phyloP scores from a whole-genome alignment of 2,113 vertebrate species.

The Nerophis lumbriciformis region DNA sequence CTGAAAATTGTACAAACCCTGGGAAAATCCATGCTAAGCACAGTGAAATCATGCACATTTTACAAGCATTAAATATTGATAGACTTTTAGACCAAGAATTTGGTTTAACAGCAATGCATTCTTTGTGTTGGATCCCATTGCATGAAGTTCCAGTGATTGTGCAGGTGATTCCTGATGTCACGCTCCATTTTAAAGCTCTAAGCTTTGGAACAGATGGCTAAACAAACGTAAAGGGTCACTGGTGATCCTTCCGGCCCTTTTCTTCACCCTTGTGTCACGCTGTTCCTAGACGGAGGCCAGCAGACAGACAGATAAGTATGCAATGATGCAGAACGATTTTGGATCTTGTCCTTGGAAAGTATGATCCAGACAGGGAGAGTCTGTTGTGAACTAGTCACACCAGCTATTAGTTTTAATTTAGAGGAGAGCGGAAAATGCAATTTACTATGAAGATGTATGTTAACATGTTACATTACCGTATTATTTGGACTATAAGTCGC shows the following conservation, averaged over 20 bases:
- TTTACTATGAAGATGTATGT: too few species aligned
- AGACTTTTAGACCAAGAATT: neutral
- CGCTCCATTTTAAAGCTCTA: constrained; percentile 6
- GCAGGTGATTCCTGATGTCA: constrained; percentile 6
- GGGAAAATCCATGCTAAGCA: neutral
- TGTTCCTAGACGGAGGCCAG: constrained; percentile 30
- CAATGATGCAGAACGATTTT: constrained; percentile 40
- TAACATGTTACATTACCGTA: too few species aligned
- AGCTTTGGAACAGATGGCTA: constrained; percentile 43
- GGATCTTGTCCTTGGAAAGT: constrained; percentile 31
- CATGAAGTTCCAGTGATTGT: neutral
- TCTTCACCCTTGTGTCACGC: constrained; percentile 43
- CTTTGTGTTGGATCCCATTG: neutral
- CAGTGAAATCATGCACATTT: constrained; percentile 11
- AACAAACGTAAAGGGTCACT: constrained; percentile 34
- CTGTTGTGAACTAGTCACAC: neutral
- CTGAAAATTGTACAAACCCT: neutral
- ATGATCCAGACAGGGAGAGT: constrained; percentile 8
- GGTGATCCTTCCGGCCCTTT: constrained; percentile 34
- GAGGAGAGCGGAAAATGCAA: neutral
- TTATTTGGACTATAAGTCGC: too few species aligned
- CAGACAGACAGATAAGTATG: constrained; percentile 38
- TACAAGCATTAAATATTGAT: constrained; percentile 15
- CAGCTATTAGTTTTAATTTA: neutral
- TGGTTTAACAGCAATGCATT: neutral